Evolutionary conservation across 2,113 vertebrate genomes (phyloP), one percentile per base, ranked within the genome.

Genomic region (Megaptera novaeangliae): DNA sequence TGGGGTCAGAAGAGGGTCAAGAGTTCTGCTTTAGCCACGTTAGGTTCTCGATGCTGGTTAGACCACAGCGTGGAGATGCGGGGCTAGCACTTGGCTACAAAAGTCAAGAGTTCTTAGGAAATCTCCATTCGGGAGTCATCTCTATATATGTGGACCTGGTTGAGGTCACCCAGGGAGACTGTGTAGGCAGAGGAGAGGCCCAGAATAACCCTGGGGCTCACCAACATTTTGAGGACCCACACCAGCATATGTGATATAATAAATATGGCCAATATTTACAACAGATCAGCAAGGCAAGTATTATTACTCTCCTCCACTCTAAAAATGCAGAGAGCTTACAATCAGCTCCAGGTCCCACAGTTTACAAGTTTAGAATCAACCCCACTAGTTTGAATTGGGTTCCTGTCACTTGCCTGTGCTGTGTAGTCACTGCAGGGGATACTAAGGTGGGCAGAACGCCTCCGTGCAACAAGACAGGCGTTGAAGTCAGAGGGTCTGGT

Each of bases 41-140:
- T n/a, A 25, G 49, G 14, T 59, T 52, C 81, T 20, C n/a, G 20
- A 75, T 15, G 20, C 68, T 14, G 18, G 29, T 23, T 44, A 71
- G 23, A 66, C n/a, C n/a, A 49, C 6, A 49, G 18, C 3, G 5
- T 34, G 61, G 29, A 64, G 75, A 64, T 12, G n/a, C 8, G 21
- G 39, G 63, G 29, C 66, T 36, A n/a, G 49, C 36, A 52, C 20
- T 52, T 23, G 44, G 81, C 80, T 55, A 59, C 25, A 49, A 59
- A 64, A 90, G n/a, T 52, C n/a, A 72, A 82, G 36, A n/a, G n/a
- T 63, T 74, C 49, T 20, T 68, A 20, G 17, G 39, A 94, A 94
- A 95, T 75, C 17, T 10, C 5, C 1, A 36, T 31, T 75, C 57
- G 15, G 15, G 23, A n/a, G 9, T 27, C 55, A 78, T 1, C 55